These are phyloP conservation scores for Trissolcus brochymenae DNA, from an alignment of 2,888 invertebrate species.

Conservation along the genomic window DNA sequence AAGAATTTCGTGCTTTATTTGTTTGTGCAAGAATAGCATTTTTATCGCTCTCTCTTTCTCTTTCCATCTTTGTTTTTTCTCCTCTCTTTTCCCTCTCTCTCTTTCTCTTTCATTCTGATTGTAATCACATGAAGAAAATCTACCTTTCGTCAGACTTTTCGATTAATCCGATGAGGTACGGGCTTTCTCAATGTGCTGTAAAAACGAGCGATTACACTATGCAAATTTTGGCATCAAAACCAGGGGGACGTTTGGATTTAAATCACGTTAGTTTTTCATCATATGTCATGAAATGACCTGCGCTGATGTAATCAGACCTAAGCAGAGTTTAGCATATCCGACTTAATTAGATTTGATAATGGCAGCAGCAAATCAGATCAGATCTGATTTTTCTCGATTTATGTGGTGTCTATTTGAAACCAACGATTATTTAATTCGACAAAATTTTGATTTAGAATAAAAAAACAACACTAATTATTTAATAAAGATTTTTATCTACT, in stretches of 20 bases:
- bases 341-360: constrained; percentile 49
- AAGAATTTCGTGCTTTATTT: constrained; percentile 25
- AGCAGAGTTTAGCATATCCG: constrained; percentile 25
- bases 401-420: constrained; percentile 40
- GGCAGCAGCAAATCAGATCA: constrained; percentile 25
- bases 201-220: constrained; percentile 12
- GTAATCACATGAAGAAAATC: too few species aligned
- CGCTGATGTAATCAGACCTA: constrained; percentile 31
- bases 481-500: too few species aligned
- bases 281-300: constrained; percentile 31
- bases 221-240: constrained; percentile 15
- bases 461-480: too few species aligned
- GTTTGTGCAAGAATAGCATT: too few species aligned
- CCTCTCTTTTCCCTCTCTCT: too few species aligned
- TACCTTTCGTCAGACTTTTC: too few species aligned
- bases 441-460: too few species aligned
- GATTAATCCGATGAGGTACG: too few species aligned
- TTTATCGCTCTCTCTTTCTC: too few species aligned
- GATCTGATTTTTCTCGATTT: constrained; percentile 49
- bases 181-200: background rate
- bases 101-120: too few species aligned
- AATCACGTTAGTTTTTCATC: constrained; percentile 5
- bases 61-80: too few species aligned
- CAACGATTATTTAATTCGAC: constrained; percentile 2
- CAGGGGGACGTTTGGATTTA: too few species aligned